Percentiles rank a stretch among this genome's conserved stretches.
Evolutionary conservation across 2,888 invertebrate species (phyloP).

Genomic region (Antheraea yamamai): DNA sequence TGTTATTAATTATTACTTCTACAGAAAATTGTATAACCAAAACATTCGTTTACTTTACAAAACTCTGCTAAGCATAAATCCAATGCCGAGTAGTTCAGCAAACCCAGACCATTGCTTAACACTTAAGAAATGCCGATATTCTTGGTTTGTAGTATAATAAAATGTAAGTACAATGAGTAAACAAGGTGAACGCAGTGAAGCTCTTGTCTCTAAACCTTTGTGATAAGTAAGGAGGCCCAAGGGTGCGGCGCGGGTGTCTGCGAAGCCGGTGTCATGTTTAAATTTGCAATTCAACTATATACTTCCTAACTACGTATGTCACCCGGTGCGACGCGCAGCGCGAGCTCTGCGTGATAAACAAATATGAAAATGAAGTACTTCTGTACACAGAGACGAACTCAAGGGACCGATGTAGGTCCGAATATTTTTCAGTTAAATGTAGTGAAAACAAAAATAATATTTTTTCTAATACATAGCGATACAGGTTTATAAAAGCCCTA

Average conservation of each 20-base stretch:
- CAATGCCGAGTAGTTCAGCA: no score
- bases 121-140: neutral
- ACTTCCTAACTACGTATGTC: constrained; percentile 44
- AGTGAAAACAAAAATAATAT: neutral
- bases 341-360: constrained; percentile 42
- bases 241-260: constrained; percentile 23
- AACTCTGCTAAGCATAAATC: no score
- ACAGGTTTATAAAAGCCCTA: neutral
- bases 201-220: constrained; percentile 5
- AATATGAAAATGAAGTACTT: constrained; percentile 43
- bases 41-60: no score
- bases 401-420: neutral
- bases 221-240: constrained; percentile 26
- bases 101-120: neutral
- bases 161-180: neutral
- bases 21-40: no score
- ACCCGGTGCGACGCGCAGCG: constrained; percentile 35
- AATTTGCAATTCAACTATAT: constrained; percentile 64
- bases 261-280: constrained; percentile 52
- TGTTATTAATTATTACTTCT: no score
- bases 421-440: neutral
- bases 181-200: neutral
- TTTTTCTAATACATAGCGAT: neutral
- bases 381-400: constrained; percentile 14
- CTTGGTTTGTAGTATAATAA: neutral